These are phyloP conservation scores for Pyrgus malvae DNA, from an alignment of 2,888 invertebrate species.

Conservation along the genomic window DNA sequence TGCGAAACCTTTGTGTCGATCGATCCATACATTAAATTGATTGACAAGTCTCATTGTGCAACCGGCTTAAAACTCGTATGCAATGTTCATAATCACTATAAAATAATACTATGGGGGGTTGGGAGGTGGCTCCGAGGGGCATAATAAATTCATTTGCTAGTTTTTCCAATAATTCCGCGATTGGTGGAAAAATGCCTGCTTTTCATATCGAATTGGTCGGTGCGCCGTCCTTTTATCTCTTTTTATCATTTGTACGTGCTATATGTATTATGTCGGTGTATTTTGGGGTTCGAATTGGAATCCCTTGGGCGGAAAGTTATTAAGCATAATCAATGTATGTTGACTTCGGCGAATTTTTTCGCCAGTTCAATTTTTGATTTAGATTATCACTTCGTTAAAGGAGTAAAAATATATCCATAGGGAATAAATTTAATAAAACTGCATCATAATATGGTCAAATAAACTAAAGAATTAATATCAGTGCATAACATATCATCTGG, in stretches of 20 bases:
- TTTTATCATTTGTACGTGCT: slow-evolving; percentile 47
- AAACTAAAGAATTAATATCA: too few species aligned
- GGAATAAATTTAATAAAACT: too few species aligned
- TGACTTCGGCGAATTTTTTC: too few species aligned
- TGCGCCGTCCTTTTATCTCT: slow-evolving; percentile 57
- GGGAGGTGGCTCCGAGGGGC: slow-evolving; percentile 47
- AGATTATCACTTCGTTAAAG: too few species aligned
- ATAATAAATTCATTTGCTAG: slow-evolving; percentile 80
- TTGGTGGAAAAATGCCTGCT: slow-evolving; percentile 79
- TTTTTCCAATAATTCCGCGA: slow-evolving; percentile 78
- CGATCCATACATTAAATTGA: slow-evolving; percentile 27
- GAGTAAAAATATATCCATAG: too few species aligned
- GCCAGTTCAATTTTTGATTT: too few species aligned
- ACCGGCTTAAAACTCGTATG: slow-evolving; percentile 31
- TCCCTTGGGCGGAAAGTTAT: neutral
- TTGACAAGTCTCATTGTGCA: slow-evolving; percentile 31
- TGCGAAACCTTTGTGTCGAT: slow-evolving; percentile 15
- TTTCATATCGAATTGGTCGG: slow-evolving; percentile 61
- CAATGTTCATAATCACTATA: slow-evolving; percentile 59
- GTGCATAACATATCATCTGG: too few species aligned
- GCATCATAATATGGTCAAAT: too few species aligned
- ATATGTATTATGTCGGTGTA: slow-evolving; percentile 24
- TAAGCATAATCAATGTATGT: neutral
- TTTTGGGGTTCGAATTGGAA: slow-evolving; percentile 8
- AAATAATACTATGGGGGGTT: slow-evolving; percentile 49